A percentile compares a stretch with the other conserved stretches of the same genome.
Evolutionary conservation across 2,797 vertebrate genomes (phyloP).

Genomic region (Spatula clypeata): DNA sequence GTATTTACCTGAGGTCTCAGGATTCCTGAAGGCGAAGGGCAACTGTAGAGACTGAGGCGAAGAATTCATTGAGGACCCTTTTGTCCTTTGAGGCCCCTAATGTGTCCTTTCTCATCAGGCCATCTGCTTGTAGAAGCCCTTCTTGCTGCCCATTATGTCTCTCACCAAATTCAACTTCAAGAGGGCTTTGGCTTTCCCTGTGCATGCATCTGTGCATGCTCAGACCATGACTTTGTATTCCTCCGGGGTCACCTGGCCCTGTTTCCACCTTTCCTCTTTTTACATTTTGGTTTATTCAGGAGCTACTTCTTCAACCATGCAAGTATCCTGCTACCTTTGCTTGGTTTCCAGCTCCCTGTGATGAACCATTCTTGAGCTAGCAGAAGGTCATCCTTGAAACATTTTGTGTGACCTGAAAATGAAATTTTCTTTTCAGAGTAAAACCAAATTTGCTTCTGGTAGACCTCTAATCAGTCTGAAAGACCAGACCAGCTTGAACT

Average conservation of each 20-base stretch:
- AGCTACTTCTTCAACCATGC: not conserved
- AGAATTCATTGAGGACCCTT: not conserved
- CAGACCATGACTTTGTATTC: not conserved
- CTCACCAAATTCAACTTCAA: not conserved
- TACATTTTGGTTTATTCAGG: not conserved
- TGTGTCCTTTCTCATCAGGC: not conserved
- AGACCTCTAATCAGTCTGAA: not conserved
- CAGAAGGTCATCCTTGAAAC: not conserved
- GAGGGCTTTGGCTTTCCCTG: not conserved
- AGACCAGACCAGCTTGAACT: not conserved
- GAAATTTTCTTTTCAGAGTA: not conserved
- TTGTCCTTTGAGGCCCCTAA: no score
- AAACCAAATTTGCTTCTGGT: not conserved
- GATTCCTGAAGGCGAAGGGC: not conserved
- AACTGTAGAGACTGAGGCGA: not conserved
- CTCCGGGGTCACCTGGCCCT: not conserved
- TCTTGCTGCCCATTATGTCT: not conserved
- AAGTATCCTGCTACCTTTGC: not conserved
- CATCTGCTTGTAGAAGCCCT: not conserved
- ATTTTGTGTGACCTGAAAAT: not conserved
- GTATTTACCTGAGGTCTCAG: not conserved
- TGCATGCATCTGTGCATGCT: not conserved
- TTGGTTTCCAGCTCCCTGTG: not conserved
- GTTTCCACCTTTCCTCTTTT: not conserved
- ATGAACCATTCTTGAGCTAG: not conserved